Evolutionary conservation across 2,113 vertebrate genomes (phyloP).

Genomic region (Eira barbara): DNA sequence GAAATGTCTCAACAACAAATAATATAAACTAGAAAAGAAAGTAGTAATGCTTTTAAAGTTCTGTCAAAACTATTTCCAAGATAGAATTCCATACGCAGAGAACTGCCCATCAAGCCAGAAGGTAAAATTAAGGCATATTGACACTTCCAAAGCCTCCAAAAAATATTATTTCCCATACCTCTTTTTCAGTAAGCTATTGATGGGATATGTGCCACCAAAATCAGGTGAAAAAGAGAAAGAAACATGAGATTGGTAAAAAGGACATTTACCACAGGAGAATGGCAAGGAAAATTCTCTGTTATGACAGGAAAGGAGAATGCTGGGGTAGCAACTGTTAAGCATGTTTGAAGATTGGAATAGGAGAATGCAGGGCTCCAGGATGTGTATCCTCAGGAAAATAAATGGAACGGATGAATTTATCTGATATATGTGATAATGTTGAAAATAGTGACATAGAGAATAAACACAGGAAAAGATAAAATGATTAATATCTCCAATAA

Average conservation of each 20-base stretch:
- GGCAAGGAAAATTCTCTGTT: background rate
- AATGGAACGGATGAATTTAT: background rate
- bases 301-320: background rate
- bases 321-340: background rate
- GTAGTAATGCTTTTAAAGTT: background rate
- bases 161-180: background rate
- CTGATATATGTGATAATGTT: background rate
- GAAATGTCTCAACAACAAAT: background rate
- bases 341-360: background rate
- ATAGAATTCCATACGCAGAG: background rate
- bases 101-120: background rate
- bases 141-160: background rate
- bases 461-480: slow-evolving; percentile 16
- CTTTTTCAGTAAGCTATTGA: background rate
- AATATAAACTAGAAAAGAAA: background rate
- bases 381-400: background rate
- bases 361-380: background rate
- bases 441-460: background rate
- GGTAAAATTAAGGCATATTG: background rate
- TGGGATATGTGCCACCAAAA: background rate
- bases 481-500: background rate
- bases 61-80: background rate
- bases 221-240: background rate
- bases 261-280: background rate
- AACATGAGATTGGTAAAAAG: background rate